Percentiles rank a stretch among this genome's conserved stretches.
These are phyloP conservation scores for Zosterops japonicus DNA, from an alignment of 2,113 vertebrate species.

Conservation along the genomic window DNA sequence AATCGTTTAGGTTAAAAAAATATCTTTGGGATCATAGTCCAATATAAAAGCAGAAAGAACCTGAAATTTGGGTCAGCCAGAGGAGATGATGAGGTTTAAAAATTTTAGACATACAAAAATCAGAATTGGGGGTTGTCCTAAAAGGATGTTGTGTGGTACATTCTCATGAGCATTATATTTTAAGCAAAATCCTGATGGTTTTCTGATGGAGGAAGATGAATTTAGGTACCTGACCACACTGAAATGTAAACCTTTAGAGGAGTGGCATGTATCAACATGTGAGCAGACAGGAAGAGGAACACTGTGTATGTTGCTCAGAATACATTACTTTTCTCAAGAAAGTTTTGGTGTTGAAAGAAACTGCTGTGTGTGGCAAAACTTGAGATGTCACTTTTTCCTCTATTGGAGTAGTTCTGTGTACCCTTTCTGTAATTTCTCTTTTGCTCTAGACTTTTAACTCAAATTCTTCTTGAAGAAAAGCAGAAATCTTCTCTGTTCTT, in stretches of 20 bases:
- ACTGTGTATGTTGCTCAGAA: background rate
- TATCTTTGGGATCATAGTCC: background rate
- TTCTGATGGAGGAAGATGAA: background rate
- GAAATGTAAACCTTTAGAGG: background rate
- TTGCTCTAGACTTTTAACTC: background rate
- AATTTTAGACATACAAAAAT: background rate
- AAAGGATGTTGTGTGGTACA: rapidly evolving
- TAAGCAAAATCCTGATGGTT: background rate
- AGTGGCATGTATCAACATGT: background rate
- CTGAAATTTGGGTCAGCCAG: background rate
- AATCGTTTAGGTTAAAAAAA: background rate
- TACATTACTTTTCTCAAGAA: background rate
- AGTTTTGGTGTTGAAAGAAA: background rate
- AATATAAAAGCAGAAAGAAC: background rate
- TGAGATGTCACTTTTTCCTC: background rate
- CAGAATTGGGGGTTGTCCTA: background rate
- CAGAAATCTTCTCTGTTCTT: background rate
- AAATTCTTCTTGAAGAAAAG: background rate
- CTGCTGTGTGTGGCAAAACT: background rate
- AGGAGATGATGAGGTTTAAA: background rate
- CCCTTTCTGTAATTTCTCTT: background rate
- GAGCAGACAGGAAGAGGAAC: background rate
- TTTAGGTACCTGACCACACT: background rate
- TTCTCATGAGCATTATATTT: background rate
- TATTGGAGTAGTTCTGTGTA: background rate